Conservation (phyloP, 1,140 invertebrate genomes). For the fruit fly (Drosophila melanogaster) region DNA sequence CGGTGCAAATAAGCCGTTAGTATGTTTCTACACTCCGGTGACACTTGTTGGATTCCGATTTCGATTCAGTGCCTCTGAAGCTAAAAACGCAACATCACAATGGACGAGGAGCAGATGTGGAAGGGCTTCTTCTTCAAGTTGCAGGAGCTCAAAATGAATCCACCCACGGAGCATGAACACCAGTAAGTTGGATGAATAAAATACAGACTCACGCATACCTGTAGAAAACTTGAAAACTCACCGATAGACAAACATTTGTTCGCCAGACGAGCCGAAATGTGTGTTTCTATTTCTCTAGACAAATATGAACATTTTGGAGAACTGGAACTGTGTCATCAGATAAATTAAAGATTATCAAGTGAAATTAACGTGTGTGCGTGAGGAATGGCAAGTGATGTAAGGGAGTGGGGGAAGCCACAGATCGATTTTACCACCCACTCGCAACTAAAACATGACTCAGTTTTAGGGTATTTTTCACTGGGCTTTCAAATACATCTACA, state of each 20-base stretch:
- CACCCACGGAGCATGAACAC: conserved; percentile 87
- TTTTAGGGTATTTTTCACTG: conserved; percentile 11
- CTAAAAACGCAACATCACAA: conserved; percentile 14
- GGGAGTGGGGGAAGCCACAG: conserved; percentile 1
- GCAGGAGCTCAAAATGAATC: conserved; percentile 86
- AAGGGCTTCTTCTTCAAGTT: conserved; percentile 88
- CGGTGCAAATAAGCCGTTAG: conserved; percentile 38
- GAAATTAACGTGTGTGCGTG: conserved; percentile 24
- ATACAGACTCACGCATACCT: conserved; percentile 11
- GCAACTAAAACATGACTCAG: conserved; percentile 23
- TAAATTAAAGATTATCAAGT: conserved; percentile 24
- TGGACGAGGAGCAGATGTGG: conserved; percentile 89
- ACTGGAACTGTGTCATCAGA: conserved; percentile 23
- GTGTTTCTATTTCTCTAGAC: conserved; percentile 28
- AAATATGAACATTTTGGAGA: conserved; percentile 23
- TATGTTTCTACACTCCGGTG: conserved; percentile 36
- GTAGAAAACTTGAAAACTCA: conserved; percentile 10
- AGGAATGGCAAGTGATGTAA: conserved; percentile 33
- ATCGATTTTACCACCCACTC: conserved; percentile 23
- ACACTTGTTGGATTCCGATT: conserved; percentile 35
- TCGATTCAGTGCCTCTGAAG: conserved; percentile 5
- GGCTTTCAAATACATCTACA: not conserved
- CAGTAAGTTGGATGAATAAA: conserved; percentile 85
- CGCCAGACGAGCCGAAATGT: conserved; percentile 6
- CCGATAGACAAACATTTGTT: conserved; percentile 4